Evolutionary conservation across 1,140 invertebrate genomes (phyloP), one percentile per base, ranked within the genome.

Genomic region (Lanistes nyassanus): DNA sequence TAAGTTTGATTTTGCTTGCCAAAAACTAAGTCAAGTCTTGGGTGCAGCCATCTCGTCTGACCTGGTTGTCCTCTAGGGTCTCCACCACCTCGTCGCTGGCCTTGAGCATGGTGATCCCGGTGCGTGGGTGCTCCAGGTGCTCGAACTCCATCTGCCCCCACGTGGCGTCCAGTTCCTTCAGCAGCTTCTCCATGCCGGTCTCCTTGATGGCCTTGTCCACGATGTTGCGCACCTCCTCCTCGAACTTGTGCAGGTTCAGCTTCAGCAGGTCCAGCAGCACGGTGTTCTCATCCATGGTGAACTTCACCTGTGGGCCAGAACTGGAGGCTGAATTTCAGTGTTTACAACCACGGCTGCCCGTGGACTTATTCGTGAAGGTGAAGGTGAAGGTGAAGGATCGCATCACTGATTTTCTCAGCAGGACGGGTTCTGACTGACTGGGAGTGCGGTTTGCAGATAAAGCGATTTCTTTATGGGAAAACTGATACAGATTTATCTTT

Each of bases 121-220:
- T 98, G 84, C 97, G 91, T 19, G 92, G 86, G 89, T 99, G 97
- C 51, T 92, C 88, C 88, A 98, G 96, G 88, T 95, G 93, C 75
- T 97, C 95, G 86, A 98, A 98, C 87, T 96, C 95, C 95, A 98
- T 96, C n/a, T 91, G 91, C 23, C 94, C 93, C 97, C 97, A 99
- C 0, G 95, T 98, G 3, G 92, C 91, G 79, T 97, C 93, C 55
- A 99, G 89, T 84, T 98, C 97, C 78, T 94, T 91, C 31, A 99
- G 90, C 56, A 95, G 94, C 87, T 97, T 98, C 87, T 99, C 97
- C 96, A 98, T 99, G 7, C 95, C 96, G 94, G 97, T 97, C 91
- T 99, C 97, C 88, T 98, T 98, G 0, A 97, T 95, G 0, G 97
- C 96, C 90, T 98, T 98, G 87, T 98, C 97, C 0, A 98, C 97